Conservation (phyloP, 1,140 invertebrate species). For the Caenorhabditis inopinata region DNA sequence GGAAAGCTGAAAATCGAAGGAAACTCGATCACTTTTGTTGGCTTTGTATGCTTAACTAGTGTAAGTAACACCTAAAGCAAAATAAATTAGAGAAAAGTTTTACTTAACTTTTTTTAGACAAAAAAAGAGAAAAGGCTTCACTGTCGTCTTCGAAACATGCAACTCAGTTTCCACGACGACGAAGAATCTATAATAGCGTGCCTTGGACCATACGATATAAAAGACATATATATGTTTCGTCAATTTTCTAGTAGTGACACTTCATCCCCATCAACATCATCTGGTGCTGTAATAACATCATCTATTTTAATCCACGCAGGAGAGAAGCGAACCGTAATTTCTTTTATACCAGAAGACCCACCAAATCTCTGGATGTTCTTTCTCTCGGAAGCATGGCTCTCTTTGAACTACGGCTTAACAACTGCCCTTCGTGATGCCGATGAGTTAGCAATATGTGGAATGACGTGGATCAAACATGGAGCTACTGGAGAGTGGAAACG, state of each 20-base stretch:
- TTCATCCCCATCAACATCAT: background rate
- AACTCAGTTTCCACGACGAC: slow-evolving; percentile 21
- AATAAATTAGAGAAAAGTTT: background rate
- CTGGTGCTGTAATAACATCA: background rate
- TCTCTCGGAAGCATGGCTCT: background rate
- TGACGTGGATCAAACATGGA: background rate
- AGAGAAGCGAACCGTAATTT: background rate
- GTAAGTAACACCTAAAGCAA: background rate
- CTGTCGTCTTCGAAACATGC: slow-evolving; percentile 27
- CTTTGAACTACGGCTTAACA: background rate
- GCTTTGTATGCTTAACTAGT: background rate
- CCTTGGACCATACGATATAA: background rate
- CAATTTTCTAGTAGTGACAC: background rate
- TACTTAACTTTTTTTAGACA: background rate
- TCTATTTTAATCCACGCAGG: background rate
- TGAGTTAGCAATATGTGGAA: background rate
- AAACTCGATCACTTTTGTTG: background rate
- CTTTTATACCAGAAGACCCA: background rate
- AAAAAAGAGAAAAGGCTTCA: slow-evolving; percentile 24
- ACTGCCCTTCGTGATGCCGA: background rate
- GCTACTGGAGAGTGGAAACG: background rate
- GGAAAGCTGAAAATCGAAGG: slow-evolving; percentile 1
- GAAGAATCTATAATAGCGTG: background rate
- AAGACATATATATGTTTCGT: background rate
- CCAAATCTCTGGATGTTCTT: background rate